Evolutionary conservation across 2,888 invertebrate genomes (phyloP).

Genomic region (Coelinius sp.): DNA sequence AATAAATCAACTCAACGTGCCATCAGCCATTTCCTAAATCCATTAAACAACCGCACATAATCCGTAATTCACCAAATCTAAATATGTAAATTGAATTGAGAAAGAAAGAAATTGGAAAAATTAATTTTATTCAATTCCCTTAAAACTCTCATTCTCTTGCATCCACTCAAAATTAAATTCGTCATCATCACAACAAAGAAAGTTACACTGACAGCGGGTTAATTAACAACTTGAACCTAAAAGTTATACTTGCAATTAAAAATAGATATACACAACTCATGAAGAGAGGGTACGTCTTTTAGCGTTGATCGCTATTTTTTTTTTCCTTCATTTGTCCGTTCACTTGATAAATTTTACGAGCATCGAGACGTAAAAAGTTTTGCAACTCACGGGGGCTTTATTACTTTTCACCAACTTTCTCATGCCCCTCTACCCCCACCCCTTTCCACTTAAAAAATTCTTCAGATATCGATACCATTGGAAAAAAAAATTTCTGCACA

Average conservation of each 20-base stretch:
- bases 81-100: too few relatives aligned
- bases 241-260: neutral
- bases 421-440: neutral
- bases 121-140: neutral
- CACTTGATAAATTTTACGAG: conserved; percentile 8
- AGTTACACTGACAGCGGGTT: neutral
- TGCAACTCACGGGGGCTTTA: conserved; percentile 30
- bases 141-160: neutral
- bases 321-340: neutral
- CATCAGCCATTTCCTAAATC: neutral
- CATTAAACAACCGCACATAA: too few relatives aligned
- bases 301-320: conserved; percentile 2
- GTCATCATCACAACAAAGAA: neutral
- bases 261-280: neutral
- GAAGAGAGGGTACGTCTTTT: neutral
- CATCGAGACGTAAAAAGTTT: conserved; percentile 17
- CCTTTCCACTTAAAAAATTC: neutral
- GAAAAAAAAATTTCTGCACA: too few relatives aligned
- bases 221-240: neutral
- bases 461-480: conserved; percentile 16
- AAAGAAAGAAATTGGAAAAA: too few relatives aligned
- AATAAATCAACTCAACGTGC: conserved; percentile 7
- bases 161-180: neutral
- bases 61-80: too few relatives aligned
- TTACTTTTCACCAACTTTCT: conserved; percentile 32